A percentile compares a stretch with the other conserved stretches of the same genome.
Conservation (phyloP, 2,888 invertebrate species). For the Parochlus steinenii region DNA sequence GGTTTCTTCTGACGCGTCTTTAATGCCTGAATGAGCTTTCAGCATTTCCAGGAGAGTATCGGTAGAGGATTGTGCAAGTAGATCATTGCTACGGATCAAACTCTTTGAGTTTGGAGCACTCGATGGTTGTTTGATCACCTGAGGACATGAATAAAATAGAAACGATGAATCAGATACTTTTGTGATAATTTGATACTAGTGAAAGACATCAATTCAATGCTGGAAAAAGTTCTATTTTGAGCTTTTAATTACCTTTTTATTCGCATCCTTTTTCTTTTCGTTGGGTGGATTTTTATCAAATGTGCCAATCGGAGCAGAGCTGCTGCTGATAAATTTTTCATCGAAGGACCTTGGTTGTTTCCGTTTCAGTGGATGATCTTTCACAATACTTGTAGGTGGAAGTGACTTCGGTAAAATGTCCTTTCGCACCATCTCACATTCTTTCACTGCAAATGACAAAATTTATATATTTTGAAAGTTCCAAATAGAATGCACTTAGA, state of each 20-base stretch:
- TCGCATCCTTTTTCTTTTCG: background rate
- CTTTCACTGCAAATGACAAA: slow-evolving; percentile 2
- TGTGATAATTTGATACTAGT: no score
- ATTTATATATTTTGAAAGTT: no score
- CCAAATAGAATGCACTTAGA: no score
- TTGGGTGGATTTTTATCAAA: background rate
- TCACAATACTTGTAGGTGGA: slow-evolving; percentile 1
- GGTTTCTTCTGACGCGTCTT: slow-evolving; percentile 29
- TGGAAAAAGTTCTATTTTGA: slow-evolving; percentile 2
- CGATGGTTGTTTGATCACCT: no score
- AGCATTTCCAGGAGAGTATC: slow-evolving; percentile 28
- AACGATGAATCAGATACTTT: no score
- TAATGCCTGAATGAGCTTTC: slow-evolving; percentile 29
- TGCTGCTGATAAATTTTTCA: slow-evolving; percentile 6
- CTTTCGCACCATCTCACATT: slow-evolving; percentile 4
- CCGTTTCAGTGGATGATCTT: slow-evolving; percentile 13
- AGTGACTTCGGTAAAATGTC: slow-evolving; percentile 2
- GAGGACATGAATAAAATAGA: no score
- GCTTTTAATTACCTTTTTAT: slow-evolving; percentile 1
- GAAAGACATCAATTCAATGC: no score
- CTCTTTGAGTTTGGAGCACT: slow-evolving; percentile 13
- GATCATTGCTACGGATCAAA: slow-evolving; percentile 23
- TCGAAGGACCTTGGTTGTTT: slow-evolving; percentile 16
- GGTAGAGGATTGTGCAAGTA: slow-evolving; percentile 27
- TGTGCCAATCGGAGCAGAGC: background rate